phyloP scores from a whole-genome alignment of 2,113 vertebrate genomes.

The Uropsilus gracilis region DNA sequence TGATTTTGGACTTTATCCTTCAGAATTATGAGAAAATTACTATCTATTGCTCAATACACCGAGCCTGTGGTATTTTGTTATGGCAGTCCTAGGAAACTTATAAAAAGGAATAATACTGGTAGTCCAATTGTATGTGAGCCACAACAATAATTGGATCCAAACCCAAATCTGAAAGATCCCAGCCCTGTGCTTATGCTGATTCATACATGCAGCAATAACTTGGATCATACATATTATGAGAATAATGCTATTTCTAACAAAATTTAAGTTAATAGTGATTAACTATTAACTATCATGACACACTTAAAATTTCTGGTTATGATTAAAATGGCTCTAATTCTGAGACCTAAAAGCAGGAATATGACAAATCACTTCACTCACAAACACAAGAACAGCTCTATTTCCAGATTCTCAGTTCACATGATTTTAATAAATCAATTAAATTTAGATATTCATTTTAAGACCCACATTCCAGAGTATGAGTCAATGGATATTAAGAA shows the following conservation, averaged over 20 bases:
- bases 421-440: slow-evolving; percentile 2
- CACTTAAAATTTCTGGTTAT: background rate
- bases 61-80: background rate
- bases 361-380: background rate
- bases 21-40: background rate
- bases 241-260: background rate
- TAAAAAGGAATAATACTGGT: background rate
- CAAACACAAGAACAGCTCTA: background rate
- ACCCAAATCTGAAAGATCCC: background rate
- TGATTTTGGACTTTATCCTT: background rate
- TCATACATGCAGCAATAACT: background rate
- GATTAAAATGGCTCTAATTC: background rate
- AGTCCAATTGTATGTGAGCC: background rate
- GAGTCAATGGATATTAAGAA: background rate
- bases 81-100: background rate
- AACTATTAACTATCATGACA: background rate
- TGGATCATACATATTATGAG: background rate
- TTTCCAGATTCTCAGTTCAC: background rate
- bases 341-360: background rate
- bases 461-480: slow-evolving; percentile 4
- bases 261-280: background rate
- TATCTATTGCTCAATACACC: background rate
- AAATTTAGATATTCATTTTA: background rate
- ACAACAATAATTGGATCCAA: background rate
- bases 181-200: background rate